Base-by-base conservation (phyloP, 2,888 invertebrate species). In the Noctua janthina region DNA sequence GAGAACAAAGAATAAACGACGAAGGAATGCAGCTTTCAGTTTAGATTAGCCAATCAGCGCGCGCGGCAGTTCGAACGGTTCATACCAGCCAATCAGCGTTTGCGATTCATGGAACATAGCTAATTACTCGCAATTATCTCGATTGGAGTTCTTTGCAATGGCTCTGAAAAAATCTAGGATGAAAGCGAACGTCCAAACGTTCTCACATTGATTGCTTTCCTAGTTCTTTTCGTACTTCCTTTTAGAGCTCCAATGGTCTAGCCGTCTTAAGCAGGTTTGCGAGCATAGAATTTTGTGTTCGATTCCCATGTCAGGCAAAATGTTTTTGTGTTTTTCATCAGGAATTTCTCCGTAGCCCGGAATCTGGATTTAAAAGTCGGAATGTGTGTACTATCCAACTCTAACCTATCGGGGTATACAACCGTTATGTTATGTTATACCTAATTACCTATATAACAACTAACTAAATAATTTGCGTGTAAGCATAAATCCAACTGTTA, bases 81-180 rank as follows among this genome's bases (percentile, higher is more conserved):
- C 39, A 64, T 71, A 78, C 23, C 78, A 56, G 67, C 78, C 71
- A 83, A 82, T 81, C 83, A 81, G 78, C 64, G 49, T 51, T 70
- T 20, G 13, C 56, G 5, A 77, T 81, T 67, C 66, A 29, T 15
- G 13, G 70, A 83, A 81, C 78, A 59, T 35, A 68, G 68, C 17
- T 62, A 54, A 67, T 56, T 72, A 39, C 59, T 68, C 39, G 68
- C 59, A 81, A 81, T 81, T 82, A 68, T 75, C 68, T 68, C 39
- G 76, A 81, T 35, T 43, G 56, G 20, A 66, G 43, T 51, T 82
- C 54, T 71, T 81, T 81, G 56, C 49, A 56, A 67, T 35, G 51
- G 15, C 67, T 51, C 67, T 68, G 15, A 73, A 43, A 56, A 80
- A 81, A 51, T 23, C 17, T 39, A 29, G 56, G 4, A 74, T 74